Evolutionary conservation across 2,113 vertebrate genomes (phyloP), one percentile per base, ranked within the genome.

Genomic region (Rhinogobius similis): DNA sequence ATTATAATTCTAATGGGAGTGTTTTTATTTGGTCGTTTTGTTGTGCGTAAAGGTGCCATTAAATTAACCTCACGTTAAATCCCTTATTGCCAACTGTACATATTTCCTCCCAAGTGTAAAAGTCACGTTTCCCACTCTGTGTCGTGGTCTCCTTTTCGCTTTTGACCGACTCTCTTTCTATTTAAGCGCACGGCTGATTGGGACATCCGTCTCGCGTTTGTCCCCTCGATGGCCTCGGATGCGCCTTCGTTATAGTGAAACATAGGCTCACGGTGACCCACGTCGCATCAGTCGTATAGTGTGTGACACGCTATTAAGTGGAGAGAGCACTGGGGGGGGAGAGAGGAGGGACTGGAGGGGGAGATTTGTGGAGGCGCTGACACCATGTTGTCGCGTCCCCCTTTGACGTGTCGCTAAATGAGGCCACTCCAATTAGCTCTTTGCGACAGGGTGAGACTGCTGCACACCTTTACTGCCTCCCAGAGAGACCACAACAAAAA

Each of bases 291-390:
- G 84, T 90, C 76, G 86, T 86, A 39, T 43, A 84, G 74, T 84
- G 72, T 75, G 71, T 90, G 87, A 91, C 90, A 90, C 29, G 70
- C 90, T 81, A 90, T 92, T 90, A 89, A 69, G 73, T 82, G 83
- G 23, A 72, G 86, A 86, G 66, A 62, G 81, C 73, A 77, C 86
- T 90, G 91, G 89, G 20, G 20, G 58, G 27, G 16, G 29, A 2
- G 52, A 3, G 52, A 5, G 23, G 23, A 9, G n/a, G 12, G 21
- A 24, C 5, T 29, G 23, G 67, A 52, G 81, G 72, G 78, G 87
- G 90, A 91, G 89, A 93, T 92, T 88, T 92, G 92, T 91, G 88
- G 89, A 87, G 90, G 78, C 86, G 77, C 86, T 89, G 89, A 90
- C 91, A 77, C 82, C 86, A 85, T 88, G 87, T 79, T 87, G 90